Percentiles rank a stretch among this genome's conserved stretches.
These are phyloP conservation scores for Orthonychiurus folsomi DNA, from an alignment of 2,888 invertebrate species.

Conservation along the genomic window DNA sequence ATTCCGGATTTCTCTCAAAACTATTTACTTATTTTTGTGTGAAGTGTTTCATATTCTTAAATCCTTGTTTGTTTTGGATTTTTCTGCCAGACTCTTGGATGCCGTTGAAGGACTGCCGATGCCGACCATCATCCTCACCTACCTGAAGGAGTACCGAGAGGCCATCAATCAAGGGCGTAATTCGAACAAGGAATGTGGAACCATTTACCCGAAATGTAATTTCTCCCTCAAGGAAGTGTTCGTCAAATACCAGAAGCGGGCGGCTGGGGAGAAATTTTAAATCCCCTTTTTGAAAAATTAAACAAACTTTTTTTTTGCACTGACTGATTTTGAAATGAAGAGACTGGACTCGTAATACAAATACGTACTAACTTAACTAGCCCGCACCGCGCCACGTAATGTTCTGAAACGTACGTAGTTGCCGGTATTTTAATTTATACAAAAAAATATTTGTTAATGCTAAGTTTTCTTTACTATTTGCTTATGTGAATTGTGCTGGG, in stretches of 20 bases:
- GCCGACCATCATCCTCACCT: slow-evolving; percentile 35
- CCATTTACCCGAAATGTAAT: slow-evolving; percentile 31
- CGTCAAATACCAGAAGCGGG: slow-evolving; percentile 24
- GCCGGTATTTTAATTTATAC: too few species aligned
- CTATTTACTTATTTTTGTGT: not conserved
- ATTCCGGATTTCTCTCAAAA: not conserved
- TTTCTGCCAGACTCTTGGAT: slow-evolving; percentile 34
- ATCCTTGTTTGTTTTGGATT: not conserved
- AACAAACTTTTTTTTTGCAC: too few species aligned
- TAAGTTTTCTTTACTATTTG: too few species aligned
- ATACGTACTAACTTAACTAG: too few species aligned
- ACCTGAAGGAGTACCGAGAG: slow-evolving; percentile 38
- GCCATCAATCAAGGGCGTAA: slow-evolving; percentile 37
- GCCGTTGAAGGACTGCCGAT: slow-evolving; percentile 38
- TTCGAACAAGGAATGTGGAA: slow-evolving; percentile 33
- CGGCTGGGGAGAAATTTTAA: too few species aligned
- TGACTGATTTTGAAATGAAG: too few species aligned
- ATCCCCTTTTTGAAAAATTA: too few species aligned
- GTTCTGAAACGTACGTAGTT: too few species aligned
- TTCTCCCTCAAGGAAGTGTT: slow-evolving; percentile 39
- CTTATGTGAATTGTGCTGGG: too few species aligned
- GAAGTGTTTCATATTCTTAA: not conserved
- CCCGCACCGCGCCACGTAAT: too few species aligned
- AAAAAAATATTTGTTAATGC: too few species aligned
- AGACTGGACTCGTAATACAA: too few species aligned